Evolutionary conservation across 23 tunicate species (phyloP).

Genomic region (Clavelina lepadiformis): DNA sequence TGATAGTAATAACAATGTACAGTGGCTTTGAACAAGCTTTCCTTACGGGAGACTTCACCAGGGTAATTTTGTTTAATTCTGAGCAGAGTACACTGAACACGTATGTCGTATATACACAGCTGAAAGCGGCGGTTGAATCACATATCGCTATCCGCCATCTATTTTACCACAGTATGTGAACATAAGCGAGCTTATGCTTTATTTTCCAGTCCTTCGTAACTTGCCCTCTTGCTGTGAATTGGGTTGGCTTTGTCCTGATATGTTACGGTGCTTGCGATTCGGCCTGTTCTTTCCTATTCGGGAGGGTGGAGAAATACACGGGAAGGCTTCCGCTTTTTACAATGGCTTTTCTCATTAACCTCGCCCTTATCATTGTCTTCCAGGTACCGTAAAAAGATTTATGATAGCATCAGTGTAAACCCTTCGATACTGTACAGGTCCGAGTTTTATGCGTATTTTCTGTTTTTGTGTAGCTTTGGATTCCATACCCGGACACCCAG

Average conservation of each 20-base stretch:
- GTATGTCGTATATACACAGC: not conserved
- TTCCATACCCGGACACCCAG: slow-evolving; percentile 60
- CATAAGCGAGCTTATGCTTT: not conserved
- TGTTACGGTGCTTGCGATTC: slow-evolving; percentile 85
- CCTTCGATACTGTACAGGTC: not conserved
- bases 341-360: slow-evolving; percentile 55
- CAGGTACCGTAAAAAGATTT: slow-evolving; percentile 26
- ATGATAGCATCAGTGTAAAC: not conserved
- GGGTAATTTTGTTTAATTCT: slow-evolving; percentile 33
- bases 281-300: slow-evolving; percentile 60
- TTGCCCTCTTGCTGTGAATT: slow-evolving; percentile 86
- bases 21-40: slow-evolving; percentile 95
- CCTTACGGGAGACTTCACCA: slow-evolving; percentile 77
- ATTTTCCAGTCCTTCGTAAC: slow-evolving; percentile 67
- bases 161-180: not conserved
- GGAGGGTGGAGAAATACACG: slow-evolving; percentile 69
- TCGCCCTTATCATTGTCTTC: slow-evolving; percentile 62
- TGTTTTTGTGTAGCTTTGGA: slow-evolving; percentile 42
- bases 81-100: not conserved
- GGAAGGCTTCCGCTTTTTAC: slow-evolving; percentile 62
- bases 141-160: not conserved
- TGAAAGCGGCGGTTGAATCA: not conserved
- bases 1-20: slow-evolving; percentile 89
- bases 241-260: slow-evolving; percentile 92
- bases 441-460: not conserved